Conservation (phyloP, 2,113 vertebrate genomes). For the Varanus komodoensis region DNA sequence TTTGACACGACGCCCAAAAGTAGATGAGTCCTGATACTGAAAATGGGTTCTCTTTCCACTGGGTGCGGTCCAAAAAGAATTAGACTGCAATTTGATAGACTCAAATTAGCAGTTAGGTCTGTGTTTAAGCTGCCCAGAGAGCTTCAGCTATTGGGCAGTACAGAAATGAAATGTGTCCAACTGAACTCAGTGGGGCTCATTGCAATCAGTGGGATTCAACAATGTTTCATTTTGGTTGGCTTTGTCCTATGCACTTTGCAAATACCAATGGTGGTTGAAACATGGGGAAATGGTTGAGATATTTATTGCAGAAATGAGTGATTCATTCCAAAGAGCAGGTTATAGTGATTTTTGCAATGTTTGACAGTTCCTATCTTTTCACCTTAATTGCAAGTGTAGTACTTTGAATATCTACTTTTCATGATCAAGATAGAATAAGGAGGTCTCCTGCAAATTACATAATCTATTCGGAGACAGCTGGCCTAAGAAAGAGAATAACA, state of each 20-base stretch:
- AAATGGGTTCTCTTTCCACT: neutral
- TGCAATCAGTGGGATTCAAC: constrained; percentile 30
- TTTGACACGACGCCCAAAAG: no score
- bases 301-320: constrained; percentile 48
- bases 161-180: no score
- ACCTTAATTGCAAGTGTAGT: constrained; percentile 64
- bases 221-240: constrained; percentile 26
- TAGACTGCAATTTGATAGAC: neutral
- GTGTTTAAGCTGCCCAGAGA: no score
- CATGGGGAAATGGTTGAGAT: constrained; percentile 19
- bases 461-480: constrained; percentile 66
- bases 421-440: constrained; percentile 59
- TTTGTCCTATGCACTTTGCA: constrained; percentile 39
- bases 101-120: no score
- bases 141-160: no score
- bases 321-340: constrained; percentile 67
- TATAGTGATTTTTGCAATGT: constrained; percentile 67
- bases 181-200: neutral
- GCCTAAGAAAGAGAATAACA: constrained; percentile 72
- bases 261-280: constrained; percentile 44
- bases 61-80: neutral
- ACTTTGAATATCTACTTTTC: constrained; percentile 62
- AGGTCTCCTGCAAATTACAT: constrained; percentile 56
- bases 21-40: neutral
- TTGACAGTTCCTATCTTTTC: constrained; percentile 64